phyloP scores from a whole-genome alignment of 2,113 vertebrate species.

The human region DNA sequence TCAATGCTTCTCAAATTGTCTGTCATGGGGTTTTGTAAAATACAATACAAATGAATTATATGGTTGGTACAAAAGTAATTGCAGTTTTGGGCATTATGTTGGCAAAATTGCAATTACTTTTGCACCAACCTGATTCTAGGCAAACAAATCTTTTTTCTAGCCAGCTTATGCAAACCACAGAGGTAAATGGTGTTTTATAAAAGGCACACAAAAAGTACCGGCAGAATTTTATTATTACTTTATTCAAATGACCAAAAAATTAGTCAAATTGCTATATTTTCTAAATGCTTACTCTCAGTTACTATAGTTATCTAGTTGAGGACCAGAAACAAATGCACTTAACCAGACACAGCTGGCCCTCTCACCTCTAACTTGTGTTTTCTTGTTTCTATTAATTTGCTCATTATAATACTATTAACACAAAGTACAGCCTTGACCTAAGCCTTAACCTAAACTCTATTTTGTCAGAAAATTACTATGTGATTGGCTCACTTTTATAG shows the following conservation, averaged over 20 bases:
- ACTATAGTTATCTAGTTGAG: background rate
- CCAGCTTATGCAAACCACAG: no score
- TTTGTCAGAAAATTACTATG: conserved; percentile 26
- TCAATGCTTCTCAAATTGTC: conserved; percentile 14
- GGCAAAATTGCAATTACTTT: no score
- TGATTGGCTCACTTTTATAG: background rate
- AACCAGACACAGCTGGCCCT: background rate
- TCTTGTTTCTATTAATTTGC: background rate
- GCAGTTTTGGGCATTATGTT: no score
- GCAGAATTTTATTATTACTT: background rate
- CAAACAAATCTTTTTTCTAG: no score
- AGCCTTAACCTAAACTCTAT: conserved; percentile 13
- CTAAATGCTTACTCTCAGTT: conserved; percentile 10
- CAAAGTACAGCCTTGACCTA: background rate
- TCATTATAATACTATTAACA: conserved; percentile 13
- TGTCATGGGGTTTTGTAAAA: background rate
- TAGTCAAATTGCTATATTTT: background rate
- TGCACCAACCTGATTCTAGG: no score
- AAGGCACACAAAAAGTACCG: background rate
- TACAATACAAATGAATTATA: conserved; percentile 31
- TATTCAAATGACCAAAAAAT: conserved; percentile 15
- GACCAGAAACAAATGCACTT: background rate
- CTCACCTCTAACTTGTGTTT: background rate
- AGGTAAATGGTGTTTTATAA: background rate
- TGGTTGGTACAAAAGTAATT: background rate